Conservation (phyloP, 1,140 invertebrate species). For the Drosophila novamexicana region DNA sequence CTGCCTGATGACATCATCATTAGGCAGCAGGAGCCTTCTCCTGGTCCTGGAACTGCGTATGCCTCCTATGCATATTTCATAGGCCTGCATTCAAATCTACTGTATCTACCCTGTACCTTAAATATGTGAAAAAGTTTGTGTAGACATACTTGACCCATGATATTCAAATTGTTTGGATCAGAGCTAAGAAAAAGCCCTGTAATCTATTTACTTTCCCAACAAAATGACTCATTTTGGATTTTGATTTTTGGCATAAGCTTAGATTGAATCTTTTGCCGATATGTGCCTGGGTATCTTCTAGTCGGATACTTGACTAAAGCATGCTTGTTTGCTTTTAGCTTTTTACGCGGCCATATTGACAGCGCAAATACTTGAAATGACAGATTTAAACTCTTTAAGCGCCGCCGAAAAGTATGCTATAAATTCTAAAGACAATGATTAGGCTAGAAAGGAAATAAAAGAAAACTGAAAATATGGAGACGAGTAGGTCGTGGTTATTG, state of each 20-base stretch:
- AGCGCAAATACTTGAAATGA: constrained; percentile 22
- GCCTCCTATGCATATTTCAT: constrained; percentile 10
- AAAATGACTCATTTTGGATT: too few species aligned
- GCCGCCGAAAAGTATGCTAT: constrained; percentile 20
- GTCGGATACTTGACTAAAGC: too few species aligned
- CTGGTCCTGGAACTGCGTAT: too few species aligned
- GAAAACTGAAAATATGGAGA: constrained; percentile 5
- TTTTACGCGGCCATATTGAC: background rate
- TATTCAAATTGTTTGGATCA: too few species aligned
- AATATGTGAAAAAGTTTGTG: background rate
- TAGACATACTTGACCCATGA: too few species aligned
- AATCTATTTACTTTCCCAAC: too few species aligned
- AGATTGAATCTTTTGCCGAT: too few species aligned
- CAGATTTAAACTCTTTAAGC: constrained; percentile 23
- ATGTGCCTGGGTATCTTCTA: too few species aligned
- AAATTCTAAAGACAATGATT: constrained; percentile 46
- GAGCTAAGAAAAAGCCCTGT: too few species aligned
- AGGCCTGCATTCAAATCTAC: constrained; percentile 8
- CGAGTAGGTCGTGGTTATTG: constrained; percentile 11
- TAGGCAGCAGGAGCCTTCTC: background rate
- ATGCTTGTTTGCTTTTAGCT: too few species aligned
- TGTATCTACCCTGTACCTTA: constrained; percentile 11
- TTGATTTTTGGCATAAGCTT: too few species aligned
- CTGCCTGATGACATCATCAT: constrained; percentile 38
- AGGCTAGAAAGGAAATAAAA: background rate